Evolutionary conservation across 2,888 invertebrate species (phyloP), one percentile per base, ranked within the genome.

Genomic region (Pteria penguin): DNA sequence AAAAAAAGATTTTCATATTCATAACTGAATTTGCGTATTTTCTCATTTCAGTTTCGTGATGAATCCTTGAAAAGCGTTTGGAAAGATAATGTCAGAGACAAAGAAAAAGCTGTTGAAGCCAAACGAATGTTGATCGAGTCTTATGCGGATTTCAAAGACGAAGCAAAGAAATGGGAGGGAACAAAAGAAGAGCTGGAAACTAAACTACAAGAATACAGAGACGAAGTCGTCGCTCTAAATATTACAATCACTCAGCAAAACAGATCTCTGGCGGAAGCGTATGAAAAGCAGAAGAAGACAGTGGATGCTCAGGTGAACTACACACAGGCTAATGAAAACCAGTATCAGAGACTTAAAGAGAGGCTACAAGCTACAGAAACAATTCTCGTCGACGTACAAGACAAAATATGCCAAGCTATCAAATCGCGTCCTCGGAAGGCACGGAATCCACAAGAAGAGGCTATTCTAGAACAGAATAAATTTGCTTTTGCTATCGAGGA

Each of bases 81-180:
- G 85, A 80, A 79, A 62, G 80, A 84, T 61, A 82, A 82, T 22
- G 76, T 81, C 3, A 73, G 82, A 58, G 85, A 84, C 67, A 89
- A 88, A 63, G 87, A 89, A 73, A 89, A 88, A 68, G 86, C 86
- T 0, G 74, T 88, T n/a, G 82, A 85, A n/a, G 86, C 86, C n/a
- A 86, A 86, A 66, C 83, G 84, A 60, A 75, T 79, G 62, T 88
- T 87, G 61, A 72, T 90, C 4, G 87, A 87, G 62, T 84, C 87
- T 65, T 78, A 83, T 8, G 82, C 84, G 61, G 78, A 82, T 32
- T 85, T 82, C 62, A 85, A 86, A 67, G 82, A 82, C 36, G 82
- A 85, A 32, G 76, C 81, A 36, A 84, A 80, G 61, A 75, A 75
- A 45, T 82, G 80, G 66, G 71, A 81, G 11, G 78, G 72, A n/a